Base-by-base conservation (phyloP, 2,888 invertebrate genomes). In the Nomada goodeniana region DNA sequence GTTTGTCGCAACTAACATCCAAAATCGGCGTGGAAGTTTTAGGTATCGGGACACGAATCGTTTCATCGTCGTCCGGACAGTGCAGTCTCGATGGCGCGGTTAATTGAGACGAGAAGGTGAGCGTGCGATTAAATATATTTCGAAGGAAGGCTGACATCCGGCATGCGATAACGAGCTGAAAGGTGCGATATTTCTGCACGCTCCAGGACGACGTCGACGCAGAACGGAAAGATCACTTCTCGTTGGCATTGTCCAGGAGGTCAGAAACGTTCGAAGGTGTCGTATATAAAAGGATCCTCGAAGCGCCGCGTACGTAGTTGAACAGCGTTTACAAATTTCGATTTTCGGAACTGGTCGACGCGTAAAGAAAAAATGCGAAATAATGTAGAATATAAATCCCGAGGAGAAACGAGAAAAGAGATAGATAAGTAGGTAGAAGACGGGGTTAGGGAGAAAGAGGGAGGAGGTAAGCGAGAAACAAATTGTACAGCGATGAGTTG, bases 271-370 rank as follows among this genome's bases (percentile, higher is more conserved):
- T 84, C 64, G 74, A 78, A 68, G 68, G 82, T 76, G 84, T 79
- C 80, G 72, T 82, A 84, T 67, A 76, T 50, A 70, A 73, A 80
- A 65, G 86, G 84, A 86, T 88, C 88, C 88, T 88, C 86, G 77
- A 88, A 84, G 86, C 84, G 82, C 88, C 83, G 81, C 83, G 88
- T 85, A 88, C 84, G 88, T 88, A 72, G 88, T 81, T 44, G 83
- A 88, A 76, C 85, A 82, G 88, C 82, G 84, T 87, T 85, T 84
- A 80, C 83, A 82, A 85, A 85, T 89, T 89, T 72, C 73, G 82
- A 60, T 80, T 89, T 55, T 86, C 72, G 83, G 82, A 83, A 83
- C 79, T 70, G 77, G 85, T 88, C 76, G 86, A 87, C 88, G 86
- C 87, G 84, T 68, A 74, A 76, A 76, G 67, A 50, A 69, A 83